phyloP scores from a whole-genome alignment of 2,113 vertebrate genomes.

The Lepisosteus oculatus region DNA sequence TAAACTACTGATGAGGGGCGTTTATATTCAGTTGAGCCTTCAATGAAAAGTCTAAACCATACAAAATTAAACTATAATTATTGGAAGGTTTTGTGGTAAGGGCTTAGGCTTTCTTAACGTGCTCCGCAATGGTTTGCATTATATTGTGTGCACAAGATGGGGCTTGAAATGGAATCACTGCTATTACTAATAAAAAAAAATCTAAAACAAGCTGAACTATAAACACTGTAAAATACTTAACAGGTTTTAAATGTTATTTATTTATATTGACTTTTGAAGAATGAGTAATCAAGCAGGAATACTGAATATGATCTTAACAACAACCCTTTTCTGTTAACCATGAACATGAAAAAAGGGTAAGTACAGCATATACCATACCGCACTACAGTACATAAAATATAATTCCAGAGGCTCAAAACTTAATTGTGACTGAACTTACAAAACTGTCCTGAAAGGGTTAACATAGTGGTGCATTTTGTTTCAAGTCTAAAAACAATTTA shows the following conservation, averaged over 20 bases:
- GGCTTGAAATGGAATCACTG: constrained; percentile 11
- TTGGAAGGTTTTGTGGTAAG: constrained; percentile 18
- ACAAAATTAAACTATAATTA: constrained; percentile 17
- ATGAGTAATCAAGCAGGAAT: neutral
- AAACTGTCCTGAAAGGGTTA: too few species aligned
- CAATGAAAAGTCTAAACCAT: constrained; percentile 6
- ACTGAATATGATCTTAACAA: neutral
- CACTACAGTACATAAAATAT: too few species aligned
- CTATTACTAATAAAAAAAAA: constrained; percentile 7
- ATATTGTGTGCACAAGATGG: constrained; percentile 1
- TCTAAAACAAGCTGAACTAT: constrained; percentile 1
- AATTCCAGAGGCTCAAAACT: too few species aligned
- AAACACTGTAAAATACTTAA: neutral
- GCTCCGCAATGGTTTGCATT: constrained; percentile 8
- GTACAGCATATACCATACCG: neutral
- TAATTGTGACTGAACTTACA: too few species aligned
- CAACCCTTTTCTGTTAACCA: neutral
- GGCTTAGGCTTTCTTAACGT: constrained; percentile 3
- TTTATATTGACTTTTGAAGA: neutral
- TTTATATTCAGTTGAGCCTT: neutral
- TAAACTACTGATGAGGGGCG: constrained; percentile 8
- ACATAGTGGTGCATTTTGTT: too few species aligned
- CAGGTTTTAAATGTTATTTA: neutral
- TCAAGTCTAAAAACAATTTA: neutral
- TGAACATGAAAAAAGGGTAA: constrained; percentile 12